Percentiles rank a stretch among this genome's conserved stretches.
These are phyloP conservation scores for Brachionus manjavacas DNA, from an alignment of 1,140 invertebrate genomes.

Conservation along the genomic window DNA sequence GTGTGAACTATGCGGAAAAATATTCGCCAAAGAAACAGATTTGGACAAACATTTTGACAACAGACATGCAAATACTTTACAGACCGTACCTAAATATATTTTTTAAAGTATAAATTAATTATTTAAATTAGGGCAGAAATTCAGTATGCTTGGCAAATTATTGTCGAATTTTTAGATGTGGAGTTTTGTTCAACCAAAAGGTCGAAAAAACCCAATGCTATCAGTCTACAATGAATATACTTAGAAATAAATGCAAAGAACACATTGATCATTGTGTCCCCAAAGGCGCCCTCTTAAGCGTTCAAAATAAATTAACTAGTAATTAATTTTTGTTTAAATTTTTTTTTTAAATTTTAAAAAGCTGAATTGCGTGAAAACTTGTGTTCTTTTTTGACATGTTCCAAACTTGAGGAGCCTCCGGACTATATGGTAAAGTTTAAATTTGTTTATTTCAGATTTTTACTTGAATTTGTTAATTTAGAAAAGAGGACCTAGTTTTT, in stretches of 20 bases:
- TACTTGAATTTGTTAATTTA: background rate
- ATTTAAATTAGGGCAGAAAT: background rate
- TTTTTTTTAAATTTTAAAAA: background rate
- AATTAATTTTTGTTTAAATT: background rate
- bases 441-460: background rate
- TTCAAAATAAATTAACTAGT: slow-evolving; percentile 13
- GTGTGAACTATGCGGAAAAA: slow-evolving; percentile 28
- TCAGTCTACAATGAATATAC: background rate
- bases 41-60: slow-evolving; percentile 36
- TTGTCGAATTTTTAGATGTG: slow-evolving; percentile 41
- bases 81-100: background rate
- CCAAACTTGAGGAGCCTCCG: background rate
- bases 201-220: background rate
- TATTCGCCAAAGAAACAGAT: slow-evolving; percentile 5
- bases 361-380: slow-evolving; percentile 25
- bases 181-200: background rate
- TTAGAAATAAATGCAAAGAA: background rate
- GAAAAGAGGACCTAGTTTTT: background rate
- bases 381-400: slow-evolving; percentile 15
- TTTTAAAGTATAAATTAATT: background rate
- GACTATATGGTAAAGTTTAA: background rate
- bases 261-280: slow-evolving; percentile 6
- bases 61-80: background rate
- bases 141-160: slow-evolving; percentile 23
- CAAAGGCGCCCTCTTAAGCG: background rate